phyloP scores from a whole-genome alignment of 2,888 invertebrate species.

The Lepas anatifera region DNA sequence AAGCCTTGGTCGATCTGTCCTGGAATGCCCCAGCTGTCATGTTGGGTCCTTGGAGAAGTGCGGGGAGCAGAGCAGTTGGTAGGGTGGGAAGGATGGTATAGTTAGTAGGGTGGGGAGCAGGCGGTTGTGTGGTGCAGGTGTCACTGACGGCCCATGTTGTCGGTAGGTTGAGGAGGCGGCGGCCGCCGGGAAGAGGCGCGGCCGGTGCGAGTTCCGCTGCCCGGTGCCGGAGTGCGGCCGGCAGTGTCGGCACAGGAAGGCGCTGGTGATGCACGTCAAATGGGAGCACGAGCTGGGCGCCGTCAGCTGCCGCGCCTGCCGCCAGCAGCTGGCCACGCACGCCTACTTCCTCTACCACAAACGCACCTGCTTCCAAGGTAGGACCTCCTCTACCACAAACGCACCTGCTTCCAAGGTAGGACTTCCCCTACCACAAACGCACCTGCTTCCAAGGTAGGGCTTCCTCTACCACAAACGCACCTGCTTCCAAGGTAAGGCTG shows the following conservation, averaged over 20 bases:
- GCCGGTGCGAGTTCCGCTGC: neutral
- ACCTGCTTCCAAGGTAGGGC: no score
- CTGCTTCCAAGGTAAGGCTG: no score
- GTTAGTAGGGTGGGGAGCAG: no score
- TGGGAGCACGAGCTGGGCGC: neutral
- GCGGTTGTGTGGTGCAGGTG: neutral
- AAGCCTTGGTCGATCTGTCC: no score
- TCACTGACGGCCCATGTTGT: neutral
- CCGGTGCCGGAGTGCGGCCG: neutral
- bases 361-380: neutral
- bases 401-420: no score
- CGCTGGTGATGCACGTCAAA: slow-evolving; percentile 6
- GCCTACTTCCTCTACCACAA: slow-evolving; percentile 5
- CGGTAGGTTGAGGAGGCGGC: neutral
- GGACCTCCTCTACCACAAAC: no score
- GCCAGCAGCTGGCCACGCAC: neutral
- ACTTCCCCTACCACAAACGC: no score
- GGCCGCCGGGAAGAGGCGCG: neutral
- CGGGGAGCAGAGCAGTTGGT: no score
- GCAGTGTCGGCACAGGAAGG: neutral
- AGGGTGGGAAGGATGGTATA: no score
- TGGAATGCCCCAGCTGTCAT: no score
- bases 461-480: no score
- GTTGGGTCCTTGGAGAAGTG: no score
- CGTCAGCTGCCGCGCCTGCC: neutral